Percentiles rank a stretch among this genome's conserved stretches.
Conservation (phyloP, 23 tunicate genomes). For the Diplosoma virens region DNA sequence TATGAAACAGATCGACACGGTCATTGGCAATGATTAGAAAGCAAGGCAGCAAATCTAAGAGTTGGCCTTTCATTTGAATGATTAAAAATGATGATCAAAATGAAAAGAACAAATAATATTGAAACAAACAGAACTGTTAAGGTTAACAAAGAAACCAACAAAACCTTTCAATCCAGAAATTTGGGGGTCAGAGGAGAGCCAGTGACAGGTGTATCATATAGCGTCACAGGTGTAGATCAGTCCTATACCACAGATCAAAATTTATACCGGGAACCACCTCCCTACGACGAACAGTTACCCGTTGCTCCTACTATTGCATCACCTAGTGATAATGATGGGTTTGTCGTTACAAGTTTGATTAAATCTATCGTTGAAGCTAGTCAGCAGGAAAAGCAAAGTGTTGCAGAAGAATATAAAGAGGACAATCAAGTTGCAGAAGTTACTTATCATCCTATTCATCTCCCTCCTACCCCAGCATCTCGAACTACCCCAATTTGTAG, state of each 20-base stretch:
- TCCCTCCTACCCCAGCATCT: conserved; percentile 42
- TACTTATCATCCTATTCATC: background rate
- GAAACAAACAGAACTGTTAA: background rate
- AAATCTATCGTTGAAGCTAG: background rate
- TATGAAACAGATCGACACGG: too few species aligned
- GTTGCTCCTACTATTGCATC: background rate
- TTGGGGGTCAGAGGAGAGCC: conserved; percentile 33
- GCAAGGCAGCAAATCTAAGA: too few species aligned
- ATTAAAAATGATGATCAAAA: conserved; percentile 13
- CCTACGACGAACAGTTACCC: background rate
- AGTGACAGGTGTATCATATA: conserved; percentile 3
- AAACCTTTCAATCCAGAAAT: background rate
- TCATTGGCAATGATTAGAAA: too few species aligned
- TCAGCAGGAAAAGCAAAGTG: background rate
- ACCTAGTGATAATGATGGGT: conserved; percentile 20
- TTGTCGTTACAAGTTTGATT: conserved; percentile 15
- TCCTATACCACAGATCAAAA: background rate
- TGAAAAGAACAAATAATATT: background rate
- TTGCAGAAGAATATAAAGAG: background rate
- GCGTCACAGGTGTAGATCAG: conserved; percentile 1
- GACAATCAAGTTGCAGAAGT: background rate
- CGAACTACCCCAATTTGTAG: conserved; percentile 18
- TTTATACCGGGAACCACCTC: background rate
- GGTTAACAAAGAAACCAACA: background rate
- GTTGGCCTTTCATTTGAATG: too few species aligned